Percentiles rank a stretch among this genome's conserved stretches.
These are phyloP conservation scores for Zaprionus obscuricornis DNA, from an alignment of 2,888 invertebrate genomes.

Conservation along the genomic window DNA sequence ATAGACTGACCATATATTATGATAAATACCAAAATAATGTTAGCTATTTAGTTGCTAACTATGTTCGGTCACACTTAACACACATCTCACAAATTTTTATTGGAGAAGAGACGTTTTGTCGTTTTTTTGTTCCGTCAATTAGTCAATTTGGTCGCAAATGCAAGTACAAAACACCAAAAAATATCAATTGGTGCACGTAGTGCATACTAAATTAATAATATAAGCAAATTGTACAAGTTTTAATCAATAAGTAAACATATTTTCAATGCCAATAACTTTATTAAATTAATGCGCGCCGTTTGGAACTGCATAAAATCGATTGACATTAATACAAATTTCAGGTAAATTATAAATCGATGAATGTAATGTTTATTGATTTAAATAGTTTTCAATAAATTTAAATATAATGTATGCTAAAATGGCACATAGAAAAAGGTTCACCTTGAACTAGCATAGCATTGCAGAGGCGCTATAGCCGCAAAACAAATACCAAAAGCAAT, in stretches of 20 bases:
- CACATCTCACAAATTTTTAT: slow-evolving; percentile 20
- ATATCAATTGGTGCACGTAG: slow-evolving; percentile 32
- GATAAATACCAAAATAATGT: not conserved
- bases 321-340: slow-evolving; percentile 29
- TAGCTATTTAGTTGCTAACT: not conserved
- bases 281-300: slow-evolving; percentile 16
- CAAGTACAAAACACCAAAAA: slow-evolving; percentile 52
- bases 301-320: slow-evolving; percentile 45
- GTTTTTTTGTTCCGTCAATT: slow-evolving; percentile 9
- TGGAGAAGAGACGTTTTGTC: slow-evolving; percentile 19
- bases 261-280: not conserved
- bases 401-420: not conserved
- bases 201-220: slow-evolving; percentile 40
- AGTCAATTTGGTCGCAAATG: slow-evolving; percentile 50
- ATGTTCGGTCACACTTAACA: slow-evolving; percentile 27
- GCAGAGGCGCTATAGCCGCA: slow-evolving; percentile 6
- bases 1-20: not conserved
- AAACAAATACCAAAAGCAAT: slow-evolving; percentile 14
- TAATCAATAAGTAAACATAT: not conserved
- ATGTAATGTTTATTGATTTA: slow-evolving; percentile 42
- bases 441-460: slow-evolving; percentile 44
- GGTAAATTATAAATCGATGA: slow-evolving; percentile 47
- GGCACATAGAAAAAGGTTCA: slow-evolving; percentile 21
- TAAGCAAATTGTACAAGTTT: not conserved
- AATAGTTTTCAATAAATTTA: not conserved